These are phyloP conservation scores for Nephrocerus scutellatus DNA, from an alignment of 2,888 invertebrate genomes.

Conservation along the genomic window DNA sequence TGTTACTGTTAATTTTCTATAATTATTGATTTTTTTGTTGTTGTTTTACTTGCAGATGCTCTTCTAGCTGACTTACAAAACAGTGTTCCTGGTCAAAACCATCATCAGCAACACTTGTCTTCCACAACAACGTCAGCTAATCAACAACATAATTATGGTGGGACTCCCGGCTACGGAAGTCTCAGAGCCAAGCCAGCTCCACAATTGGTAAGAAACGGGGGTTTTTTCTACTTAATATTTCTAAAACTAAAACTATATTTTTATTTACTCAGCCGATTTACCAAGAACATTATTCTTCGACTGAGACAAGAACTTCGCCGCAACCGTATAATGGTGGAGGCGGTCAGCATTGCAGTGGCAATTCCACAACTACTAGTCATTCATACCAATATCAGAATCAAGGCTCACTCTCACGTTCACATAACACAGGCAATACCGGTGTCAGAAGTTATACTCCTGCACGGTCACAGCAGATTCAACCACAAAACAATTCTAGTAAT, in stretches of 20 bases:
- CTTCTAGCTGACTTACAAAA: conserved; percentile 92
- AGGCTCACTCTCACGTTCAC: conserved; percentile 35
- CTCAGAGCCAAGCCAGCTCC: conserved; percentile 62
- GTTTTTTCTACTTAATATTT: no score
- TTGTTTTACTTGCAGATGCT: conserved; percentile 66
- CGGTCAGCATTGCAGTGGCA: conserved; percentile 20
- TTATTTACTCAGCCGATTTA: conserved; percentile 31
- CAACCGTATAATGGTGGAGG: conserved; percentile 28
- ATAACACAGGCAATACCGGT: conserved; percentile 11
- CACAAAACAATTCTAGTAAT: conserved; percentile 54
- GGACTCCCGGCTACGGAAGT: conserved; percentile 61
- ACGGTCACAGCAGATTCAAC: conserved; percentile 12
- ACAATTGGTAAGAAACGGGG: conserved; percentile 54
- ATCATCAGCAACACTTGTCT: conserved; percentile 38
- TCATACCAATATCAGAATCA: conserved; percentile 38
- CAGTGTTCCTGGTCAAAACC: conserved; percentile 67
- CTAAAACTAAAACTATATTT: background rate
- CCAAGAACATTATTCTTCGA: conserved; percentile 39
- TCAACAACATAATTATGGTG: conserved; percentile 40
- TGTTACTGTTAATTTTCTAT: background rate
- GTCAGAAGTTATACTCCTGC: conserved; percentile 26
- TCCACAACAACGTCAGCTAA: conserved; percentile 44
- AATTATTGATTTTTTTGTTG: conserved; percentile 7
- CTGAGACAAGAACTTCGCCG: conserved; percentile 35
- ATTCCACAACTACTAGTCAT: conserved; percentile 25